These are phyloP conservation scores for Aptenodytes forsteri DNA, from an alignment of 2,113 vertebrate genomes.

Conservation along the genomic window DNA sequence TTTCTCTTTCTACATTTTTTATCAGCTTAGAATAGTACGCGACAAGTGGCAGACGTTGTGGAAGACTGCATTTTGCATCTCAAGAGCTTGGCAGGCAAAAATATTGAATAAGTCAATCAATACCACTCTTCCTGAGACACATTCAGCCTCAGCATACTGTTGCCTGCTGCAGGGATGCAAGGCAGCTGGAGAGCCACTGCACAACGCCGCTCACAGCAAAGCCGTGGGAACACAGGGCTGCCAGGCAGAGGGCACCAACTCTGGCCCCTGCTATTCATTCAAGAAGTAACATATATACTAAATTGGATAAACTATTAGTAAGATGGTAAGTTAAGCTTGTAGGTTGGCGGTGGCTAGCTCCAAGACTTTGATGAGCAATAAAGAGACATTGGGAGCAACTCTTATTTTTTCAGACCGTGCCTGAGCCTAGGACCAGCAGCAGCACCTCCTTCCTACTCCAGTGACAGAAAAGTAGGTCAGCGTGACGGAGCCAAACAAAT, in stretches of 20 bases:
- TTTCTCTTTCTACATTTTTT: slow-evolving; percentile 21
- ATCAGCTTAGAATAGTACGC: background rate
- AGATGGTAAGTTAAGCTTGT: background rate
- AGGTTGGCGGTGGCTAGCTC: background rate
- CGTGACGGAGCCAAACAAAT: background rate
- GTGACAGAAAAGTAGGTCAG: background rate
- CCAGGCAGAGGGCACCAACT: background rate
- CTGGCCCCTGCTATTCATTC: background rate
- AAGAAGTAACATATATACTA: background rate
- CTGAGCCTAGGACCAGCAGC: background rate
- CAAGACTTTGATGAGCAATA: background rate
- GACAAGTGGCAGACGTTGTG: background rate
- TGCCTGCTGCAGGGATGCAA: background rate
- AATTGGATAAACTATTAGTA: background rate
- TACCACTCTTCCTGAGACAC: background rate
- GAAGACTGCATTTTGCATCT: slow-evolving; percentile 2
- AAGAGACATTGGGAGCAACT: background rate
- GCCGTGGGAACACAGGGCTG: background rate
- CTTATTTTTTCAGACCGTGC: background rate
- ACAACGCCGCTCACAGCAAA: background rate
- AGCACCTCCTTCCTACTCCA: background rate
- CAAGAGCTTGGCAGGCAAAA: background rate
- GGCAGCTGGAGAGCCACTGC: background rate
- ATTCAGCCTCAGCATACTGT: background rate
- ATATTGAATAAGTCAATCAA: background rate